These are phyloP conservation scores for Brachionus plicatilis DNA, from an alignment of 1,140 invertebrate species.

Conservation along the genomic window DNA sequence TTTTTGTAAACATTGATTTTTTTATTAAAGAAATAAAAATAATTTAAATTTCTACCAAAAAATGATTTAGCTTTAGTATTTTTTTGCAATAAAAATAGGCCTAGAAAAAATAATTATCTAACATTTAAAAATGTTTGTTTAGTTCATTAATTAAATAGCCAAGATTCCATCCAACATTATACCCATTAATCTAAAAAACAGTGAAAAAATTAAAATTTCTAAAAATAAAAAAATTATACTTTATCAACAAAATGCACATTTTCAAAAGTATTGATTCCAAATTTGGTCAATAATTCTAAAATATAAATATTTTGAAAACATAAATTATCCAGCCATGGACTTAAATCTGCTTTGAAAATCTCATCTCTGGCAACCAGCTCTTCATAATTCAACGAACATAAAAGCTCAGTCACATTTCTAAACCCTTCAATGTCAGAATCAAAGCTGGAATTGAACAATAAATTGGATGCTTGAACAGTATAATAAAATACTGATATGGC, in stretches of 20 bases:
- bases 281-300: not conserved
- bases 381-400: not conserved
- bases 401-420: not conserved
- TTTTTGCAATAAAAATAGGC: not conserved
- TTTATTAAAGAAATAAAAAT: too few relatives aligned
- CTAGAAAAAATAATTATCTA: not conserved
- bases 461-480: not conserved
- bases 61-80: not conserved
- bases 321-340: not conserved
- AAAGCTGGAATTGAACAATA: conserved; percentile 10
- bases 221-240: not conserved
- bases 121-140: not conserved
- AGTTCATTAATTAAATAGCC: not conserved
- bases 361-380: not conserved
- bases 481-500: conserved; percentile 13
- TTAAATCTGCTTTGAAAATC: not conserved
- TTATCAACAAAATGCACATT: not conserved
- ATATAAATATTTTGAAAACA: conserved; percentile 10
- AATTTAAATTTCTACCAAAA: too few relatives aligned
- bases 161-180: conserved; percentile 24
- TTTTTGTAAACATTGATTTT: not conserved
- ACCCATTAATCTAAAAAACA: conserved; percentile 23
- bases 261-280: not conserved
- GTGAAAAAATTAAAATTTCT: not conserved
- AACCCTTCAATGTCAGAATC: not conserved